Evolutionary conservation across 1,140 invertebrate species (phyloP).

Genomic region (Dryas iulia): DNA sequence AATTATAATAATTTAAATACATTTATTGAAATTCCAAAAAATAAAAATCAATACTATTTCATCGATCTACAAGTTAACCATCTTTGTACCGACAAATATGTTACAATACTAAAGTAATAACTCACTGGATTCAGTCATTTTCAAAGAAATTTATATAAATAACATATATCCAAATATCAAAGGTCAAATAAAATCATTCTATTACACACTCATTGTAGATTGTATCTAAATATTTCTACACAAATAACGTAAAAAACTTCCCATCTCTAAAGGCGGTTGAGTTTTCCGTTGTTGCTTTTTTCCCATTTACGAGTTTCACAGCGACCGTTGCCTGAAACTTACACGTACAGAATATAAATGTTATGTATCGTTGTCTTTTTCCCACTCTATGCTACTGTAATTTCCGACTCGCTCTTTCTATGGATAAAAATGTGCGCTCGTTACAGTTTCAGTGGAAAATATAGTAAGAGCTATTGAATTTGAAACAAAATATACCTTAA

Average conservation of each 20-base stretch:
- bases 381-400: conserved; percentile 34
- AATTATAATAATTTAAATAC: too few species aligned
- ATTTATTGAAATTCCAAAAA: too few species aligned
- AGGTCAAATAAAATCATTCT: not conserved
- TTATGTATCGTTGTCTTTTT: conserved; percentile 55
- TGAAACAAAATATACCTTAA: conserved; percentile 40
- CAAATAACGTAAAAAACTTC: conserved; percentile 35
- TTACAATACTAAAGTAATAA: too few species aligned
- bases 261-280: conserved; percentile 71
- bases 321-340: conserved; percentile 80
- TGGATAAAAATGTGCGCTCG: conserved; percentile 77
- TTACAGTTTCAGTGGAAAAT: conserved; percentile 67
- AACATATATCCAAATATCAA: not conserved
- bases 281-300: conserved; percentile 78
- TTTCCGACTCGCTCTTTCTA: conserved; percentile 58
- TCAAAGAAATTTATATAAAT: too few species aligned
- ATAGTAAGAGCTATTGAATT: conserved; percentile 51
- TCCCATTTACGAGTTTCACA: conserved; percentile 80
- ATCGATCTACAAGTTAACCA: too few species aligned
- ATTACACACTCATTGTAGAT: not conserved
- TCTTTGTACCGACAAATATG: too few species aligned
- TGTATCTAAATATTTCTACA: conserved; percentile 10
- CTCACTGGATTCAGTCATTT: too few species aligned
- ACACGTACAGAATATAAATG: conserved; percentile 80
- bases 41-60: too few species aligned